A percentile compares a stretch with the other conserved stretches of the same genome.
These are phyloP conservation scores for Delia radicum DNA, from an alignment of 1,140 invertebrate species.

Conservation along the genomic window DNA sequence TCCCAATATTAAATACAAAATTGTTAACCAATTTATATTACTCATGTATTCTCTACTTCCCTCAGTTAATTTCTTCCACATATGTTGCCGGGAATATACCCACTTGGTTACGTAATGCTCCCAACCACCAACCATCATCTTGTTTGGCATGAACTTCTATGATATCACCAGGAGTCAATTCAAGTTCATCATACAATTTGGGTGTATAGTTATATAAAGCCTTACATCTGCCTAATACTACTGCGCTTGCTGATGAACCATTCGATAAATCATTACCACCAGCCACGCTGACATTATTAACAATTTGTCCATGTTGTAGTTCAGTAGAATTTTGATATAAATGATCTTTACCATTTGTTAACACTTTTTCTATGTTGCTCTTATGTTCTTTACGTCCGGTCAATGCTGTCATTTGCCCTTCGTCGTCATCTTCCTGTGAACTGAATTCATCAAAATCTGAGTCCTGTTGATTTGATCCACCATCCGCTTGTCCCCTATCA, in stretches of 20 bases:
- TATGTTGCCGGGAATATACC: constrained; percentile 94
- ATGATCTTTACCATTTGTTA: constrained; percentile 23
- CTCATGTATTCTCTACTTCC: too few species aligned
- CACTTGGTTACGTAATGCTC: constrained; percentile 78
- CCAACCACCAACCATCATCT: constrained; percentile 94
- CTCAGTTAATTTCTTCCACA: constrained; percentile 67
- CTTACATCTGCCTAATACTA: constrained; percentile 67
- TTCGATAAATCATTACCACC: constrained; percentile 28
- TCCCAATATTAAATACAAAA: too few species aligned
- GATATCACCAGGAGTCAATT: constrained; percentile 78
- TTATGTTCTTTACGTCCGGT: constrained; percentile 27
- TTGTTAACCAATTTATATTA: constrained; percentile 36
- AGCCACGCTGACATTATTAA: not conserved
- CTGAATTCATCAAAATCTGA: constrained; percentile 80
- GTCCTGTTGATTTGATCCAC: constrained; percentile 78
- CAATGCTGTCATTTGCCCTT: not conserved
- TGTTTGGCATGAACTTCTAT: constrained; percentile 88
- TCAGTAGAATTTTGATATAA: constrained; percentile 49
- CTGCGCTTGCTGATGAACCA: constrained; percentile 37
- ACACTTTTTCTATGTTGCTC: constrained; percentile 22
- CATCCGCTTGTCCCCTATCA: constrained; percentile 79
- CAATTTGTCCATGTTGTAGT: constrained; percentile 34
- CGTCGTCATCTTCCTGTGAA: constrained; percentile 63
- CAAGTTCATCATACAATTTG: constrained; percentile 85
- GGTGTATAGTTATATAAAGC: constrained; percentile 87